A percentile compares a stretch with the other conserved stretches of the same genome.
Evolutionary conservation across 2,888 invertebrate genomes (phyloP).

Genomic region (Microplitis deprimator): DNA sequence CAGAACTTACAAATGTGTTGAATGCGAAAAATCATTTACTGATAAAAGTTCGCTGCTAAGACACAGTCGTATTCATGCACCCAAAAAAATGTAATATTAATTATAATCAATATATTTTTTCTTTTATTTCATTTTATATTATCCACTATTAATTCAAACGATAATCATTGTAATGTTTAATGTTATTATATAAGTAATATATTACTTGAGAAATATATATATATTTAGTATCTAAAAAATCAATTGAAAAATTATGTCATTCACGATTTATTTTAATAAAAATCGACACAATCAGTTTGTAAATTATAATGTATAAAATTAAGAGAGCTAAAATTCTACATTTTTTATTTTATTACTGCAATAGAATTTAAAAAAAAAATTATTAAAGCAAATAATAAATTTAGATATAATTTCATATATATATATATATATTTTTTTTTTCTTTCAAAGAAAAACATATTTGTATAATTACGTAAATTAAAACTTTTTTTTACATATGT

Average conservation of each 20-base stretch:
- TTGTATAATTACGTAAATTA: too few species aligned
- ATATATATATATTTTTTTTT: too few species aligned
- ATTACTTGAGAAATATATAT: neutral
- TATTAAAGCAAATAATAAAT: neutral
- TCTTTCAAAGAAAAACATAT: neutral
- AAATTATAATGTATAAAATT: neutral
- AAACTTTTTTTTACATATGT: too few species aligned
- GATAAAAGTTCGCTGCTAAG: slow-evolving; percentile 82
- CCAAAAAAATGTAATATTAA: slow-evolving; percentile 57
- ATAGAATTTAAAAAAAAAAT: neutral
- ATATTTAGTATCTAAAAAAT: neutral
- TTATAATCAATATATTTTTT: neutral
- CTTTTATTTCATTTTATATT: neutral
- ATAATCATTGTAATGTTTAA: neutral
- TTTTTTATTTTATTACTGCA: slow-evolving; percentile 3
- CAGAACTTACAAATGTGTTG: slow-evolving; percentile 77
- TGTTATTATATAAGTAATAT: neutral
- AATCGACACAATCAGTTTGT: neutral
- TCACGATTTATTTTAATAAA: neutral
- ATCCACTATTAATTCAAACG: neutral
- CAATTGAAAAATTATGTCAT: neutral
- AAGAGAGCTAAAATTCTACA: neutral
- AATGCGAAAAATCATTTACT: slow-evolving; percentile 79
- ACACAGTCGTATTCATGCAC: slow-evolving; percentile 73
- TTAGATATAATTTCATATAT: neutral